Evolutionary conservation across 1,140 invertebrate genomes (phyloP).

Genomic region (Paramacrobiotus metropolitanus): DNA sequence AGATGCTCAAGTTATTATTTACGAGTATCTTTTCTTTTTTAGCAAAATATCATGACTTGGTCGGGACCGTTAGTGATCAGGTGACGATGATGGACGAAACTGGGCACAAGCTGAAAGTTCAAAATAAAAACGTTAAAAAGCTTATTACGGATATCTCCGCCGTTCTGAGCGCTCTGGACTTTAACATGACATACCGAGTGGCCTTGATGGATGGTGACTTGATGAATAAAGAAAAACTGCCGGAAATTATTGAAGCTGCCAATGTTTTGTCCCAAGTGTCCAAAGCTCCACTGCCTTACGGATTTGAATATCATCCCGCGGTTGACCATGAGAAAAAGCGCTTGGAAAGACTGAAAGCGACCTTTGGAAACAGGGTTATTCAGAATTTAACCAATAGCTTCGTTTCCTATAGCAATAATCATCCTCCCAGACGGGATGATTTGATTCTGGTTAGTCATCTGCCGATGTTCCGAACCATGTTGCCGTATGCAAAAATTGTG

Average conservation of each 20-base stretch:
- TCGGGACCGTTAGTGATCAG: background rate
- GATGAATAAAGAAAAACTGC: background rate
- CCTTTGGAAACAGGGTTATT: background rate
- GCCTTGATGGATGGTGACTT: background rate
- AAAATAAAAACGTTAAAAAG: background rate
- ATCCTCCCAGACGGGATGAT: background rate
- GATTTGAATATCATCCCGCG: background rate
- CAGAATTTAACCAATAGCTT: background rate
- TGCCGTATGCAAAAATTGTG: background rate
- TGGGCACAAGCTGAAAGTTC: background rate
- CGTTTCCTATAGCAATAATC: background rate
- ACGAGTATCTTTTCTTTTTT: background rate
- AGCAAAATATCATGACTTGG: background rate
- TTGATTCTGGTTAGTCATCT: background rate
- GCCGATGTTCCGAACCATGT: background rate
- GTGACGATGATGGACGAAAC: constrained; percentile 1
- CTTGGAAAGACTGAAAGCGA: background rate
- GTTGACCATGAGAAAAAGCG: background rate
- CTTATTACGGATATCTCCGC: background rate
- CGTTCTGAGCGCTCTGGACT: background rate
- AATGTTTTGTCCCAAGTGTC: background rate
- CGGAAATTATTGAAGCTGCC: background rate
- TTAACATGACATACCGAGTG: background rate
- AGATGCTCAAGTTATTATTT: too few species aligned
- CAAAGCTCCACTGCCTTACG: background rate